Evolutionary conservation across 1,140 invertebrate genomes (phyloP), one percentile per base, ranked within the genome.

Genomic region (Monochamus saltuarius): DNA sequence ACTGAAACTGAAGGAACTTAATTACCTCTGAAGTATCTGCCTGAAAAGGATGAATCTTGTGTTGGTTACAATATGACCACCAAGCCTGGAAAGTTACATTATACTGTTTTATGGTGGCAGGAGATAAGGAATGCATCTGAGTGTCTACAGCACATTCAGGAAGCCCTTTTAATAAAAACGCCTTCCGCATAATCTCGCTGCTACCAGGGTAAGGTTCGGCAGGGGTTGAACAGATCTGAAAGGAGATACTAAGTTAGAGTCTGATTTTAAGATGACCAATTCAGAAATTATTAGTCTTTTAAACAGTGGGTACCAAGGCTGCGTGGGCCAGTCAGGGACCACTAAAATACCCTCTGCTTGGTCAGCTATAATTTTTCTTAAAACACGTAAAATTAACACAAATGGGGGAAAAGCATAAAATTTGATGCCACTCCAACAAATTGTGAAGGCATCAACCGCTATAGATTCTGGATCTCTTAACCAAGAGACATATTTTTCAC

Each of bases 251-350:
- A 68, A 35, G 13, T 61, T n/a, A 52, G 56, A 56, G 52, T 42
- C 51, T 13, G 69, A 62, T 1, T 52, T 40, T 46, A 69, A 61
- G 4, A 54, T 11, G 35, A 71, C 39, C 4, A 51, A 17, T 29
- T 51, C 34, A 22, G 1, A 39, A 7, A 61, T 61, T 45, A 53
- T 46, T 6, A 71, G 45, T 36, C 45, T 51, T 36, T 34, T 61
- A 29, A 61, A 70, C 11, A 68, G 10, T 7, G 72, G 68, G 40
- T 62, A 73, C 72, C 72, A 72, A 7, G 72, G 65, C 47, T 74
- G 73, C 1, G 59, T 64, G 0, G 62, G 53, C 66, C 72, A 75
- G 10, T 76, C 72, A 73, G 71, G 75, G 57, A 72, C 67, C 0
- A 72, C 37, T 10, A 72, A 7, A 16, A 73, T 68, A 9, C 68